Evolutionary conservation across 92 coral and sea anemone genomes (phyloP).

Genomic region (Zoanthus gigantus): DNA sequence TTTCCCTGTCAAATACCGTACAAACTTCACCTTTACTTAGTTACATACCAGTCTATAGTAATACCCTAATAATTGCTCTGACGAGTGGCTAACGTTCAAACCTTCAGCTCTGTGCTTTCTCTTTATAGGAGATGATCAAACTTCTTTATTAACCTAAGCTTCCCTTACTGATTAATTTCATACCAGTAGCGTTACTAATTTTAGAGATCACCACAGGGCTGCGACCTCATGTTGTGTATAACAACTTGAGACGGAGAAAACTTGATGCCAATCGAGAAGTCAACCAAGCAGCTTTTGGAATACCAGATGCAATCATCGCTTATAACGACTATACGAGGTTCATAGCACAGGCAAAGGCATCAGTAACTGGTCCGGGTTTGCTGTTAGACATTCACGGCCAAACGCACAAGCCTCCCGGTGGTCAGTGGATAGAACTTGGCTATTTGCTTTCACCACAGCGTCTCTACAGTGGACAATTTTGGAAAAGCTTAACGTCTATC

Average conservation of each 20-base stretch:
- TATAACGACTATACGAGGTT: slow-evolving; percentile 26
- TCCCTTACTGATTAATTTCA: neutral
- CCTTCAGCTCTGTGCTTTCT: no score
- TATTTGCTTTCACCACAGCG: neutral
- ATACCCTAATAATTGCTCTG: no score
- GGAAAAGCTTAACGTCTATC: slow-evolving; percentile 10
- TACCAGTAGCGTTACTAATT: neutral
- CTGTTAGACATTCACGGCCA: slow-evolving; percentile 51
- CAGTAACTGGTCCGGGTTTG: slow-evolving; percentile 38
- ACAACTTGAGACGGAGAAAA: slow-evolving; percentile 27
- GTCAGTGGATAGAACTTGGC: slow-evolving; percentile 40
- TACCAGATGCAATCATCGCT: slow-evolving; percentile 44
- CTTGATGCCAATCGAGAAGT: slow-evolving; percentile 44
- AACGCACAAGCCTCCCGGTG: neutral
- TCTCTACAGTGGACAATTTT: slow-evolving; percentile 28
- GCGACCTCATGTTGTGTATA: slow-evolving; percentile 50
- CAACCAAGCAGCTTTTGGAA: slow-evolving; percentile 44
- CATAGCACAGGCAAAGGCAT: slow-evolving; percentile 13
- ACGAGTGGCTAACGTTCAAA: no score
- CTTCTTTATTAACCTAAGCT: no score
- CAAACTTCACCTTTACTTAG: no score
- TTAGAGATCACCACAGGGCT: slow-evolving; percentile 3
- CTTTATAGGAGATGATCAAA: no score
- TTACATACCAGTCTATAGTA: no score
- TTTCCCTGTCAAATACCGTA: no score